Base-by-base conservation (phyloP, 1,140 invertebrate species). In the Paraescarpia echinospica region DNA sequence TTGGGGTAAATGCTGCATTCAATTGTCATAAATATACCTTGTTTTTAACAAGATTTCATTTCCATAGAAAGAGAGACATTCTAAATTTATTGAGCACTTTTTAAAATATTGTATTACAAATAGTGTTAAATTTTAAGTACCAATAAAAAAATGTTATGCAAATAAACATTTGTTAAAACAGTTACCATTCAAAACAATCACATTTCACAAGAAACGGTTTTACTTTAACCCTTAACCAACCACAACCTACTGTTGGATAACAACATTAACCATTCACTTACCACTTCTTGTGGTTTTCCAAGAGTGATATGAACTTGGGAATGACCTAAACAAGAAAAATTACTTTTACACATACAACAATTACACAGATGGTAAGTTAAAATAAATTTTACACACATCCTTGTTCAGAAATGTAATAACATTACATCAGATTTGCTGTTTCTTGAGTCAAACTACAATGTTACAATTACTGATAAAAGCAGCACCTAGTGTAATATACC, bases 301-400 rank as follows among this genome's bases (percentile, higher is more conserved):
- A 94, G 90, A 95, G 94, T 92, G 95, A 94, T 77, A 96, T 96
- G 92, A 96, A 96, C 35, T 95, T 94, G 27, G 95, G 95, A 92
- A 96, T 95, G 6, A 95, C 92, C 94, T 95, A 91, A 94, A n/a
- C 35, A 92, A 90, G 89, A 89, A 92, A 18, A 77, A 77, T 27
- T 12, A 12, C 59, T 27, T 77, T 77, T 18, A 31, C 2, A 77
- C 22, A 77, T 77, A 77, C 59, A 12, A 77, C 59, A 31, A 77
- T 27, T 18, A 77, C 1, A 77, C 27, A 31, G 12, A 6, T 77
- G 12, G 2, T 41, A 12, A 4, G 12, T 12, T 41, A 41, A 41
- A 41, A 41, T n/a, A n/a, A n/a, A n/a, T n/a, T n/a, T n/a, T n/a
- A n/a, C n/a, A n/a, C n/a, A n/a, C n/a, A n/a, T n/a, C n/a, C 4